phyloP scores from a whole-genome alignment of 2,113 vertebrate species.

The Raja brachyura region DNA sequence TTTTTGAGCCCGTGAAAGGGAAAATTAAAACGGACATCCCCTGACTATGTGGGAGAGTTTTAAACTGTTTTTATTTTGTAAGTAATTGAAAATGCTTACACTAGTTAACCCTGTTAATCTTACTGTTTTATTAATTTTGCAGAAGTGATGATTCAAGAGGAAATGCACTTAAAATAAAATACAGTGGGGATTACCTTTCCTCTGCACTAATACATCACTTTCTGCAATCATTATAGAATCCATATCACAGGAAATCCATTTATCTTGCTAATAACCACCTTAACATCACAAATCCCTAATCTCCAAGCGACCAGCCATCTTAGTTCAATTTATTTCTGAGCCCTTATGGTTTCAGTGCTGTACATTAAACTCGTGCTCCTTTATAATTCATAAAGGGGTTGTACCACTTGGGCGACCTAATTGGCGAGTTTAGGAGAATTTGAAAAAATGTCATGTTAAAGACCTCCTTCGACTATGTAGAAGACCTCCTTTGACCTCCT shows the following conservation, averaged over 20 bases:
- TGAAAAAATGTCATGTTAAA: no score
- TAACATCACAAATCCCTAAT: not conserved
- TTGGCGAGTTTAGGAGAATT: no score
- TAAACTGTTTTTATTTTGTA: not conserved
- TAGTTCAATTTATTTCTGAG: not conserved
- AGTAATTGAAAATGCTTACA: not conserved
- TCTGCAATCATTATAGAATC: constrained; percentile 4
- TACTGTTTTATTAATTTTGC: constrained; percentile 28
- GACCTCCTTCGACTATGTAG: no score
- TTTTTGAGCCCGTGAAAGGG: not conserved
- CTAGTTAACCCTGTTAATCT: constrained; percentile 1
- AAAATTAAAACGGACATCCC: not conserved
- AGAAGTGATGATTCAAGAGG: not conserved
- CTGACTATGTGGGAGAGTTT: not conserved
- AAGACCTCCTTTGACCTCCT: no score
- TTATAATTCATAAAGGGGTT: not conserved
- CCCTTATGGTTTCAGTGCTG: not conserved
- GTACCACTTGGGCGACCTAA: not conserved
- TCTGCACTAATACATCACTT: not conserved
- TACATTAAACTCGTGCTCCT: not conserved
- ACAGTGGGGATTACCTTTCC: constrained; percentile 3
- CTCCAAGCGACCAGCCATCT: not conserved
- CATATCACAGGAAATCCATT: not conserved
- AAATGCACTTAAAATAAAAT: constrained; percentile 16
- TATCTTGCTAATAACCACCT: constrained; percentile 23